A percentile compares a stretch with the other conserved stretches of the same genome.
These are phyloP conservation scores for Caprella mutica DNA, from an alignment of 2,888 invertebrate species.

Conservation along the genomic window DNA sequence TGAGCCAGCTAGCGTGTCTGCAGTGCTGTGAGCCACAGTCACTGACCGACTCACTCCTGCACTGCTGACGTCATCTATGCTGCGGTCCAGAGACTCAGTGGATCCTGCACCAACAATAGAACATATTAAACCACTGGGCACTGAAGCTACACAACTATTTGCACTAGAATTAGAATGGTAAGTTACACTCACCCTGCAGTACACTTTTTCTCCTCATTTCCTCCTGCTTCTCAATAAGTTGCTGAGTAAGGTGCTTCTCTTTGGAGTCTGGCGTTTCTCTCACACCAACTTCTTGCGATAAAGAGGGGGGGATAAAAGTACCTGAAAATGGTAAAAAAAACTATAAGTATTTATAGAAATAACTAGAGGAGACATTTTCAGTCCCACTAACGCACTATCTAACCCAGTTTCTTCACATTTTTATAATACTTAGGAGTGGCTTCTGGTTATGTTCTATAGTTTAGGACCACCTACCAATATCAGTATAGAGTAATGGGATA, in stretches of 20 bases:
- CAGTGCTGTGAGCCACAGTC: neutral
- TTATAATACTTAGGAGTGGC: too few species aligned
- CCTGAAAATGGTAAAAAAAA: too few species aligned
- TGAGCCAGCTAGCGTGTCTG: slow-evolving; percentile 48
- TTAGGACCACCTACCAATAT: too few species aligned
- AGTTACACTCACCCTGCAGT: neutral
- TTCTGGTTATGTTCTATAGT: too few species aligned
- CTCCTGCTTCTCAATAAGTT: slow-evolving; percentile 54
- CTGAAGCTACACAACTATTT: neutral
- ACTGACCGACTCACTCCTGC: slow-evolving; percentile 9
- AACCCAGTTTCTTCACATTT: too few species aligned
- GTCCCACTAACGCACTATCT: too few species aligned
- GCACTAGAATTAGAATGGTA: neutral
- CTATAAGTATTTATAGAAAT: too few species aligned
- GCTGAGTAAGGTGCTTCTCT: slow-evolving; percentile 63
- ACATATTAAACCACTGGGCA: neutral
- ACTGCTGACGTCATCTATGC: slow-evolving; percentile 34
- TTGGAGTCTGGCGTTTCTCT: slow-evolving; percentile 61
- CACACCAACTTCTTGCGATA: slow-evolving; percentile 50
- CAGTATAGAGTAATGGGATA: too few species aligned
- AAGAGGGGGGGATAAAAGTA: slow-evolving; percentile 23
- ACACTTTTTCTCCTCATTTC: too few species aligned
- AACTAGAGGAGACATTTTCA: too few species aligned
- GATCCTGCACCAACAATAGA: slow-evolving; percentile 27
- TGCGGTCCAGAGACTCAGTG: slow-evolving; percentile 27